Evolutionary conservation across 2,888 invertebrate species (phyloP), one percentile per base, ranked within the genome.

Genomic region (Podotricha telesiphe): DNA sequence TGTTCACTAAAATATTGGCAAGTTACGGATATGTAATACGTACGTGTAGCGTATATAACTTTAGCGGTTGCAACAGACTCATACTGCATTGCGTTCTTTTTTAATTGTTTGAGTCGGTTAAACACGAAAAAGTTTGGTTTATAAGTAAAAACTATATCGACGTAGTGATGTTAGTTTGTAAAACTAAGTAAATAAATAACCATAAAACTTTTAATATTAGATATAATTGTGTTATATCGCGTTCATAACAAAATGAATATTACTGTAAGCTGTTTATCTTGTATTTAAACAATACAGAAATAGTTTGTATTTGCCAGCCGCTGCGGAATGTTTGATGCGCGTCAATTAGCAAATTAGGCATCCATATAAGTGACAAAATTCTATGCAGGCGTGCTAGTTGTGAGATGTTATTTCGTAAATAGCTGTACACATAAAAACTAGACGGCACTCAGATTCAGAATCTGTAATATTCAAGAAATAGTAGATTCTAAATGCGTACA

Each of bases 401-500:
- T 47, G n/a, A 47, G 17, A 28, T 47, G 10, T 15, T 34, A 20
- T 34, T n/a, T 28, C 3, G 53, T 53, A 53, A 51, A 13, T n/a
- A n/a, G n/a, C n/a, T n/a, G 22, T 51, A 6, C 3, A 15, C 13
- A 2, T 42, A 37, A 37, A 37, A 37, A 6, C 1, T 42, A 42
- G 13, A 42, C 17, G 8, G 1, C 2, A 17, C 6, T 8, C 17
- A 17, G 17, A 8, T 47, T 17, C 22, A 13, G 51, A 37, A 2
- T 20, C 51, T 8, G n/a, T 8, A 20, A 51, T 15, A 15, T 42
- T 58, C 42, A 58, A 37, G 19, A 11, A 20, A 42, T 19, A 40
- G 42, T 13, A 58, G 72, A 73, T 70, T 75, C 78, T 81, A 83
- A 81, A 84, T 80, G 78, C 80, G 78, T 65, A 53, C 62, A 80